Conservation (phyloP, 37 sponge, comb jelly and placozoan species). For the Lycopodina hypogea region DNA sequence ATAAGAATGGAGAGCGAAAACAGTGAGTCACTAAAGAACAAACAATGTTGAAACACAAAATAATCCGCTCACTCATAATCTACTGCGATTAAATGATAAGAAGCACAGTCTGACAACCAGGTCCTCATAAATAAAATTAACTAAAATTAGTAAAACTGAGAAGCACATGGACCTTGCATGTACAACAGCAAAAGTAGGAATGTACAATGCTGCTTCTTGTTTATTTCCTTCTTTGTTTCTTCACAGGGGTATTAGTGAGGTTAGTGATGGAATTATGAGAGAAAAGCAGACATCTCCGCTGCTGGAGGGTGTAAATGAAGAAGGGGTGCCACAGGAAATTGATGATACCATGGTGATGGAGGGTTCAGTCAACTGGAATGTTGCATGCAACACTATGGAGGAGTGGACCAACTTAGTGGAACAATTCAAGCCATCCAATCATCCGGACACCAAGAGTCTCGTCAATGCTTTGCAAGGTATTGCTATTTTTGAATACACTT, state of each 20-base stretch:
- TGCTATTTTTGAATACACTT: neutral
- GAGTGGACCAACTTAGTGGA: constrained; percentile 76
- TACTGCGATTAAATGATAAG: no score
- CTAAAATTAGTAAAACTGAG: no score
- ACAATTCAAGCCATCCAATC: constrained; percentile 16
- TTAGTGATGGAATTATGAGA: neutral
- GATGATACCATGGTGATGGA: no score
- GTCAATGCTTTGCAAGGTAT: constrained; percentile 11
- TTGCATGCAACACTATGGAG: constrained; percentile 61
- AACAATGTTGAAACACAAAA: no score
- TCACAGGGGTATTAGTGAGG: neutral
- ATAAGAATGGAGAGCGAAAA: neutral
- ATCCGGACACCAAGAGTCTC: constrained; percentile 39
- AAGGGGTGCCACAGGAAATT: no score
- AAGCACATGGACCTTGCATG: no score
- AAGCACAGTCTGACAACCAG: no score
- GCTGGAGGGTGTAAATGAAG: constrained; percentile 8
- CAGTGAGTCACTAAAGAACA: neutral
- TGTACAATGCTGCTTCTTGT: no score
- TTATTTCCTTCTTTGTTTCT: no score
- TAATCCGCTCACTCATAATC: no score
- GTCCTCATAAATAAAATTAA: no score
- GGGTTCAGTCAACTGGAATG: constrained; percentile 33
- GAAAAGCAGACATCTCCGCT: neutral
- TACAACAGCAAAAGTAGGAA: no score